Percentiles rank a stretch among this genome's conserved stretches.
These are phyloP conservation scores for Ochlodes sylvanus DNA, from an alignment of 2,888 invertebrate genomes.

Conservation along the genomic window DNA sequence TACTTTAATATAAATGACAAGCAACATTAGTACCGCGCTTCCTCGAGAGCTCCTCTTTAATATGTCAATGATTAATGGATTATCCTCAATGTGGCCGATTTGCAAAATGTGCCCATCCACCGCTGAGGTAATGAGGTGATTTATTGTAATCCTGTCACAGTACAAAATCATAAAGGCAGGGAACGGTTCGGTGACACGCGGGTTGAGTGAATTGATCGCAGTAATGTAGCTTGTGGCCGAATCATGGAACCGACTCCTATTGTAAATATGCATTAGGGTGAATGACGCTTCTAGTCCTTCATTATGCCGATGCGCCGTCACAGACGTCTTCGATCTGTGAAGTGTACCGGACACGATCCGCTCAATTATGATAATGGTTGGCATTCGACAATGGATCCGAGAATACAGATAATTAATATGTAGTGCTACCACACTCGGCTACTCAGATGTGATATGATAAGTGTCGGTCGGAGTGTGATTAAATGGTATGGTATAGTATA, in stretches of 20 bases:
- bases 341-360: constrained; percentile 75
- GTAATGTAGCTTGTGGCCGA: constrained; percentile 32
- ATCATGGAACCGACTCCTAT: constrained; percentile 27
- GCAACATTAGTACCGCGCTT: background rate
- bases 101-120: constrained; percentile 42
- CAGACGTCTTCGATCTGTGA: constrained; percentile 72
- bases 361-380: constrained; percentile 82
- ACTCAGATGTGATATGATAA: constrained; percentile 23
- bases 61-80: constrained; percentile 39
- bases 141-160: constrained; percentile 46
- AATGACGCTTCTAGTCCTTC: constrained; percentile 63
- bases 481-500: background rate
- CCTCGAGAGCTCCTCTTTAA: constrained; percentile 23
- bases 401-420: constrained; percentile 27
- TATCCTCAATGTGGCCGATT: constrained; percentile 37
- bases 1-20: constrained; percentile 30
- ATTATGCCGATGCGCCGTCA: constrained; percentile 74
- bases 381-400: constrained; percentile 58
- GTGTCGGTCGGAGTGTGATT: constrained; percentile 9
- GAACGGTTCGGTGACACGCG: constrained; percentile 43
- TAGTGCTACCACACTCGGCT: constrained; percentile 11
- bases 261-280: constrained; percentile 42
- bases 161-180: constrained; percentile 55
- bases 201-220: constrained; percentile 37
- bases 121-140: constrained; percentile 43